Percentiles rank a stretch among this genome's conserved stretches.
phyloP scores from a whole-genome alignment of 2,888 invertebrate species.

The Lutraria lutraria region DNA sequence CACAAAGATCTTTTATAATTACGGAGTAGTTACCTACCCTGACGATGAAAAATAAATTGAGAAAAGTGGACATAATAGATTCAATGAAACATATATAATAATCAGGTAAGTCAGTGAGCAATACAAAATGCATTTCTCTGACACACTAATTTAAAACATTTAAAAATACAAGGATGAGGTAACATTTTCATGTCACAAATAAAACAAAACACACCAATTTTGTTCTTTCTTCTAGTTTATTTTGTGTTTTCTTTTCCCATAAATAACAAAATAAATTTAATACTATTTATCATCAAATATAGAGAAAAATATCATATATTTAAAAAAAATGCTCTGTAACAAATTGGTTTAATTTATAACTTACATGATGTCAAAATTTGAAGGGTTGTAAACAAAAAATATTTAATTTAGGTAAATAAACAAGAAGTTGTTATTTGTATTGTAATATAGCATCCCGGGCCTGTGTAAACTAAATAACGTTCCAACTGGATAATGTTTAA shows the following conservation, averaged over 20 bases:
- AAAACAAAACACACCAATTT: background rate
- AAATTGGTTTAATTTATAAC: background rate
- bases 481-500: too few species aligned
- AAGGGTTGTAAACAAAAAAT: background rate
- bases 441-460: too few species aligned
- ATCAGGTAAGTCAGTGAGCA: too few species aligned
- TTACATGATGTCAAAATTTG: background rate
- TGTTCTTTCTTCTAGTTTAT: constrained; percentile 1
- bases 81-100: too few species aligned
- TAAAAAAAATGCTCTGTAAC: background rate
- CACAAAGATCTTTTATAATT: background rate
- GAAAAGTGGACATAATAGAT: too few species aligned
- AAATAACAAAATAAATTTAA: background rate
- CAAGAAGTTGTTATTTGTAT: too few species aligned
- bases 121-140: too few species aligned
- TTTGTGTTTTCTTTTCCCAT: background rate
- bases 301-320: background rate
- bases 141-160: too few species aligned
- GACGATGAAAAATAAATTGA: background rate
- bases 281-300: constrained; percentile 14
- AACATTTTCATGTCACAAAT: background rate
- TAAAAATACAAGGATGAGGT: too few species aligned
- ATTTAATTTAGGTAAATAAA: background rate
- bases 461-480: too few species aligned
- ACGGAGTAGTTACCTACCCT: background rate